These are phyloP conservation scores for Paralichthys olivaceus DNA, from an alignment of 2,113 vertebrate genomes.

Conservation along the genomic window DNA sequence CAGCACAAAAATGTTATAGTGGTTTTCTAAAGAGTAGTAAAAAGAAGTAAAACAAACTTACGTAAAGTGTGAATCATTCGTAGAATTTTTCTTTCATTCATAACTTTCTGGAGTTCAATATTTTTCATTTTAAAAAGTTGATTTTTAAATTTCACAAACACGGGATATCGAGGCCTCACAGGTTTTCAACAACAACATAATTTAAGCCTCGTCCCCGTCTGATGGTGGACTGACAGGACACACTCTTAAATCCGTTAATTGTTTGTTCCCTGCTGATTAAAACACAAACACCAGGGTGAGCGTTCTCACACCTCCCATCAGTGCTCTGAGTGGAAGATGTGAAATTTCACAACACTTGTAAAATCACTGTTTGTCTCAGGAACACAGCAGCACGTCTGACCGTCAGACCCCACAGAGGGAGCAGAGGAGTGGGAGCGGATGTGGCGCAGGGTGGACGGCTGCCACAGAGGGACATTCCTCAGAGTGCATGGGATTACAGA, in stretches of 20 bases:
- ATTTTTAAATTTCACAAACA: too few species aligned
- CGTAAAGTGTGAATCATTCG: too few species aligned
- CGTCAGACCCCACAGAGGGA: neutral
- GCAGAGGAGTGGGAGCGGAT: too few species aligned
- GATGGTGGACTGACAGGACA: neutral
- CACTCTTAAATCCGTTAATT: constrained; percentile 11
- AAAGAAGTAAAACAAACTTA: too few species aligned
- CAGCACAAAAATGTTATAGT: too few species aligned
- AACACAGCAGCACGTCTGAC: constrained; percentile 10
- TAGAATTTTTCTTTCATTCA: too few species aligned
- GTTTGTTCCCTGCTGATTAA: constrained; percentile 37
- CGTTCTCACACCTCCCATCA: constrained; percentile 36
- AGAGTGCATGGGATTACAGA: constrained; percentile 60
- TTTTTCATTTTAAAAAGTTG: too few species aligned
- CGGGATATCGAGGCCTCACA: neutral
- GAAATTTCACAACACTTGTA: constrained; percentile 58
- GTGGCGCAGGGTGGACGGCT: constrained; percentile 14
- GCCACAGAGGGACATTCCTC: constrained; percentile 63
- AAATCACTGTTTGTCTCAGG: constrained; percentile 13
- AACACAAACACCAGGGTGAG: constrained; percentile 61
- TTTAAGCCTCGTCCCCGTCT: neutral
- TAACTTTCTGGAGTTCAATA: too few species aligned
- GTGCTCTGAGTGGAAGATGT: constrained; percentile 6
- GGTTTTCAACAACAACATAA: neutral
- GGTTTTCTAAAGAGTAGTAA: too few species aligned